phyloP scores from a whole-genome alignment of 2,113 vertebrate genomes.

The Sitta europaea region DNA sequence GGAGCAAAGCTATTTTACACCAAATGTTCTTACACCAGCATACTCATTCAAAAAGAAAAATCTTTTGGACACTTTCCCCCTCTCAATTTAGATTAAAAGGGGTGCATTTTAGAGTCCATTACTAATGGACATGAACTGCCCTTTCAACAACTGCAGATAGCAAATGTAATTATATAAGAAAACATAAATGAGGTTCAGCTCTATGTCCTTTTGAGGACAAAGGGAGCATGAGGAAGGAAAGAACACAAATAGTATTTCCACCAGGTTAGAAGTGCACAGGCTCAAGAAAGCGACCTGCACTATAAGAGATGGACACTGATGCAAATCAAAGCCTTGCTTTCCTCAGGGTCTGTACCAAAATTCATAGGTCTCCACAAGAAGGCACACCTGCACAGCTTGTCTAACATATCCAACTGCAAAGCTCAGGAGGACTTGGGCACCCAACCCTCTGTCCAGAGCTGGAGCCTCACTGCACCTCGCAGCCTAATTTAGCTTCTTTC shows the following conservation, averaged over 20 bases:
- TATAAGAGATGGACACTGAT: neutral
- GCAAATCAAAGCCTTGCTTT: neutral
- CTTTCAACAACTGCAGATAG: neutral
- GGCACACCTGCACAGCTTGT: neutral
- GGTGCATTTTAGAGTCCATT: neutral
- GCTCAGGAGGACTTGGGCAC: neutral
- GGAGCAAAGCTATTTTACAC: neutral
- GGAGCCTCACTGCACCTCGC: neutral
- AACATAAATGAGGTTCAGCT: neutral
- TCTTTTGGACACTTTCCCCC: neutral
- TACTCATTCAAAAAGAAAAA: neutral
- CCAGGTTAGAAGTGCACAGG: neutral
- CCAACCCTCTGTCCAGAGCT: neutral
- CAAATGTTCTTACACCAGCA: neutral
- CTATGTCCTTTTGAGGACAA: neutral
- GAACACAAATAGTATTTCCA: neutral
- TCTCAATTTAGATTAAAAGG: neutral
- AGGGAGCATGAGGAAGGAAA: neutral
- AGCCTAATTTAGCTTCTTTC: neutral
- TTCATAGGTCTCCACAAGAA: neutral
- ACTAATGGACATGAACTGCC: neutral
- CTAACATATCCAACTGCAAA: neutral
- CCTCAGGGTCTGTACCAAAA: neutral
- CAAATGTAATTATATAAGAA: neutral
- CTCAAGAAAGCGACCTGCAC: neutral